Conservation (phyloP, 2,888 invertebrate genomes). For the Blastobasis lacticolella region DNA sequence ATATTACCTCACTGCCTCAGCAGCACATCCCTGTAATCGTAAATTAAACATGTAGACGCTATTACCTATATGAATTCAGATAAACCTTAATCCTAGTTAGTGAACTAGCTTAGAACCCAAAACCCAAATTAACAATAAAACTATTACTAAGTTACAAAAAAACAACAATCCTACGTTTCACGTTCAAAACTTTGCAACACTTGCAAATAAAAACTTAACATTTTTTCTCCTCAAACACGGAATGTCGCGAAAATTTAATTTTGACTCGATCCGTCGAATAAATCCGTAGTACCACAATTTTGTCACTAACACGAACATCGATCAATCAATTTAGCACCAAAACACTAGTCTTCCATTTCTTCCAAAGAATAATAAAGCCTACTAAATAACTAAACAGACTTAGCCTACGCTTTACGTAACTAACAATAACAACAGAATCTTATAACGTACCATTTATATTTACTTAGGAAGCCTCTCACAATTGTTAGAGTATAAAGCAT, state of each 20-base stretch:
- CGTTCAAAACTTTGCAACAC: constrained; percentile 56
- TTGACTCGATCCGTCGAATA: constrained; percentile 11
- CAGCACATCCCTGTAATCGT: constrained; percentile 72
- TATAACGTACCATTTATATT: constrained; percentile 61
- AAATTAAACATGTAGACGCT: constrained; percentile 64
- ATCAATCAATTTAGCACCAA: constrained; percentile 68
- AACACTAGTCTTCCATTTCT: constrained; percentile 70
- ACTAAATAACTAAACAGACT: constrained; percentile 60
- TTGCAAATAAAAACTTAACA: constrained; percentile 72
- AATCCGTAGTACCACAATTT: constrained; percentile 35
- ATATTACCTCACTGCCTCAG: constrained; percentile 51
- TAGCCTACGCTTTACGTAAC: constrained; percentile 71
- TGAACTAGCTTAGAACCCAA: constrained; percentile 69
- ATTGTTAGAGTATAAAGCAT: constrained; percentile 49
- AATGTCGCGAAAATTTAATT: constrained; percentile 57
- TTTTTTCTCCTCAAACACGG: constrained; percentile 45
- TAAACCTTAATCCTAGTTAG: constrained; percentile 66
- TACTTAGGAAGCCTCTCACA: constrained; percentile 66
- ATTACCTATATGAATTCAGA: constrained; percentile 68
- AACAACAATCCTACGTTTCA: constrained; percentile 66
- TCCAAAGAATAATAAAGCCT: constrained; percentile 64
- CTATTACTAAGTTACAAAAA: constrained; percentile 62
- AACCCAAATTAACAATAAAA: constrained; percentile 73
- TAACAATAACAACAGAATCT: constrained; percentile 72
- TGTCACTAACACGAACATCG: constrained; percentile 47